Conservation (phyloP, 2,797 vertebrate genomes). For the Sebastiscus tertius region DNA sequence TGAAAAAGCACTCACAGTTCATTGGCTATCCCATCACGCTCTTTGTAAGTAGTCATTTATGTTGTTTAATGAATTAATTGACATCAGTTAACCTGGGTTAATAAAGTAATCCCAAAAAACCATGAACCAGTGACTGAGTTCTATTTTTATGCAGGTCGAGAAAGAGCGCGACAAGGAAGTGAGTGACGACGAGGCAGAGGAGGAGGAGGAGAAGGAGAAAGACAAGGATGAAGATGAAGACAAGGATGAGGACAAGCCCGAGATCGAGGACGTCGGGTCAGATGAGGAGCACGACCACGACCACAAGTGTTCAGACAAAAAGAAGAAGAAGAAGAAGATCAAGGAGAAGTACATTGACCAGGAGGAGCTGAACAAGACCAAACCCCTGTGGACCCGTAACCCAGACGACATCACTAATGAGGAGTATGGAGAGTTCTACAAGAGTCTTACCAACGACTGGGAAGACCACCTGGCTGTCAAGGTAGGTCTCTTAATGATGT, state of each 20-base stretch:
- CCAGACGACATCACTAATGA: constrained; percentile 94
- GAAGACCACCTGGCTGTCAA: constrained; percentile 95
- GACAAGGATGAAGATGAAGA: constrained; percentile 86
- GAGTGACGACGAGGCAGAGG: constrained; percentile 92
- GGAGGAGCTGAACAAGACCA: constrained; percentile 94
- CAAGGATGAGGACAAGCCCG: constrained; percentile 89
- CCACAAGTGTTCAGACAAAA: constrained; percentile 87
- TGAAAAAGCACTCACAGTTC: constrained; percentile 96
- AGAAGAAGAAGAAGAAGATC: constrained; percentile 94
- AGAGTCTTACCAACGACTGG: constrained; percentile 95
- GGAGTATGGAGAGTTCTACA: constrained; percentile 94
- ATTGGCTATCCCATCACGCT: constrained; percentile 95
- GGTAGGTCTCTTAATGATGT: constrained; percentile 50
- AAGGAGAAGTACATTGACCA: constrained; percentile 95
- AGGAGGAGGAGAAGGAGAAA: constrained; percentile 83
- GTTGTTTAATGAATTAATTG: no score
- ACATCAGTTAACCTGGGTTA: background rate
- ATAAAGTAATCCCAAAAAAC: background rate
- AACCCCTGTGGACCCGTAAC: constrained; percentile 94
- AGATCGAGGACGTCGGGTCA: constrained; percentile 89
- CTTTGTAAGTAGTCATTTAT: constrained; percentile 81
- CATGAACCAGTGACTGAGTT: background rate
- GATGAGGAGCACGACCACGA: constrained; percentile 89
- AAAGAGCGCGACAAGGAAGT: constrained; percentile 96
- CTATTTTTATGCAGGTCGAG: constrained; percentile 82